Evolutionary conservation across 2,888 invertebrate genomes (phyloP), one percentile per base, ranked within the genome.

Genomic region (Rhingia campestris): DNA sequence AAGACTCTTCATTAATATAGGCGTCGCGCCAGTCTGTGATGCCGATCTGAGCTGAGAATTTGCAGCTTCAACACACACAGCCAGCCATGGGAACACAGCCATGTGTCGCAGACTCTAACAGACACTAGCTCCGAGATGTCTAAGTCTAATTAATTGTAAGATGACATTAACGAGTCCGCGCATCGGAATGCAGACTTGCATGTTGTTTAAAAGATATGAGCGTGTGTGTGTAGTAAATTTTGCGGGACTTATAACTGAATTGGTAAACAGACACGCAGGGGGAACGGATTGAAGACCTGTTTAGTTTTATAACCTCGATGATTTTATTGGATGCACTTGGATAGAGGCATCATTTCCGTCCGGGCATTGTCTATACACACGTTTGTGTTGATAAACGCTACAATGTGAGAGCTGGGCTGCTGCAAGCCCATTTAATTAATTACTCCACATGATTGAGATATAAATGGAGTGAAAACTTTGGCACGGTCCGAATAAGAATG

Each of bases 391-490:
- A 5, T 14, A 12, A 49, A 10, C 22, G n/a, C 7, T 22, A 9
- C 9, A 14, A 12, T 6, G 14, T 14, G 59, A 14, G 45, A 33
- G 4, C 33, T n/a, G 35, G 72, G 4, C 2, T 49, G 30, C 30
- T 9, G 14, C 43, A 58, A 30, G 22, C 49, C 10, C 49, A 51
- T 35, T 58, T 58, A 66, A 66, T 74, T 74, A 66, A 66, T 64
- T 58, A 74, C 64, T 51, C 32, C 32, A 39, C 70, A 32, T 33
- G 49, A 66, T 58, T 74, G 49, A 41, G 64, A 58, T 66, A 76
- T 79, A 82, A 82, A 82, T 82, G 67, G 69, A 53, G 82, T 82
- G 79, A 64, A 72, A 72, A 73, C 72, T 82, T 79, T 69, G 54
- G 63, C 77, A 43, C 58, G 67, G 35, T 67, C 51, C 10, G 2